Evolutionary conservation across 2,113 vertebrate species (phyloP).

Genomic region (Pelmatolapia mariae): DNA sequence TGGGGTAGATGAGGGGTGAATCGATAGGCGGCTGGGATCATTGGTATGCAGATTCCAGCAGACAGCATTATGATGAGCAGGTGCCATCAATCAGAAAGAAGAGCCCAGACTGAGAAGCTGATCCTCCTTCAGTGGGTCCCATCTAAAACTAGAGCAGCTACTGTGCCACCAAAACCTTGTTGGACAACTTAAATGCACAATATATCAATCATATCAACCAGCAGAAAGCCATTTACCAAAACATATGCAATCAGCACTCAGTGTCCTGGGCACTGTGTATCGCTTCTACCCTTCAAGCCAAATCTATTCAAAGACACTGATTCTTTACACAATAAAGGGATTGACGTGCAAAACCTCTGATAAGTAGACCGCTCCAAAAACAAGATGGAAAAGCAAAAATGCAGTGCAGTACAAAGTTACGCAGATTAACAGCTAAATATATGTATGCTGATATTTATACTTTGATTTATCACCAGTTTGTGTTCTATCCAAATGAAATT

Average conservation of each 20-base stretch:
- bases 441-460: accelerated
- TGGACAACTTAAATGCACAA: background rate
- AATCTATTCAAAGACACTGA: background rate
- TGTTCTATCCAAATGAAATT: background rate
- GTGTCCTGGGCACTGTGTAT: background rate
- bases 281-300: background rate
- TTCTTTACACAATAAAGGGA: background rate
- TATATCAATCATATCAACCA: background rate
- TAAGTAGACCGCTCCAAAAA: background rate
- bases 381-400: background rate
- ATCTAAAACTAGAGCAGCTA: background rate
- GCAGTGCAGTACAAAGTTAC: accelerated
- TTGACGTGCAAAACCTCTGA: background rate
- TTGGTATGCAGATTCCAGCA: constrained; percentile 71
- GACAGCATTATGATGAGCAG: constrained; percentile 75
- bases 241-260: background rate
- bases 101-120: constrained; percentile 16
- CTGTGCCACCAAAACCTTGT: background rate
- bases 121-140: background rate
- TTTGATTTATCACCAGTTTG: background rate
- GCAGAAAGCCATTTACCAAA: background rate
- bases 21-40: constrained; percentile 61
- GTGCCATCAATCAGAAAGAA: constrained; percentile 68
- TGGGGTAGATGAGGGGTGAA: constrained; percentile 48
- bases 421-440: background rate